Evolutionary conservation across 2,113 vertebrate species (phyloP).

Genomic region (Illadopsis cleaveri): DNA sequence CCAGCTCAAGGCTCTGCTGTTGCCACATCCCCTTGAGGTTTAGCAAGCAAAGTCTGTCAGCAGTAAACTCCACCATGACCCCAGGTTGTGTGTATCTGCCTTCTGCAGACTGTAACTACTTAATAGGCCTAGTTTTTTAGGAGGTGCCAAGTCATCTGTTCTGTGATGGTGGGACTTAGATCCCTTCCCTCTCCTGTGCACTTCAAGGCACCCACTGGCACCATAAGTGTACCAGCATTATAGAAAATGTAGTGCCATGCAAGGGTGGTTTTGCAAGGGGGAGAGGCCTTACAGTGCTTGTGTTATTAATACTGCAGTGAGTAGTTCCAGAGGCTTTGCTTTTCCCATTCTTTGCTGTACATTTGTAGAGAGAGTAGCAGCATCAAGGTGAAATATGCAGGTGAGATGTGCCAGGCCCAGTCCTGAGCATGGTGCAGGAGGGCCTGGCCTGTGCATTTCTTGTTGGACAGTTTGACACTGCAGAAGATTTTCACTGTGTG

Average conservation of each 20-base stretch:
- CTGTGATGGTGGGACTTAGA: not conserved
- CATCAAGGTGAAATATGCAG: not conserved
- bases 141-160: not conserved
- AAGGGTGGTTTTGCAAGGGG: not conserved
- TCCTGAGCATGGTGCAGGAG: not conserved
- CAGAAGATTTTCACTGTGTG: fast-evolving
- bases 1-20: not conserved
- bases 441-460: not conserved
- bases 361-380: not conserved
- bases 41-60: not conserved
- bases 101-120: not conserved
- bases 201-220: not conserved
- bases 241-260: not conserved
- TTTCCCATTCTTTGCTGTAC: not conserved
- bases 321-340: not conserved
- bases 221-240: not conserved
- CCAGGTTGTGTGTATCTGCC: not conserved
- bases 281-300: not conserved
- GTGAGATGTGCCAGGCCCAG: not conserved
- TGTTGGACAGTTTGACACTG: not conserved
- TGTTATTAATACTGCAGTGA: not conserved
- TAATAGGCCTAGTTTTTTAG: not conserved
- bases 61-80: not conserved
- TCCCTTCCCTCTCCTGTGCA: not conserved
- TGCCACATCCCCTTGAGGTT: not conserved